Base-by-base conservation (phyloP, 37 sponge, comb jelly and placozoan genomes). In the Tethya wilhelma region DNA sequence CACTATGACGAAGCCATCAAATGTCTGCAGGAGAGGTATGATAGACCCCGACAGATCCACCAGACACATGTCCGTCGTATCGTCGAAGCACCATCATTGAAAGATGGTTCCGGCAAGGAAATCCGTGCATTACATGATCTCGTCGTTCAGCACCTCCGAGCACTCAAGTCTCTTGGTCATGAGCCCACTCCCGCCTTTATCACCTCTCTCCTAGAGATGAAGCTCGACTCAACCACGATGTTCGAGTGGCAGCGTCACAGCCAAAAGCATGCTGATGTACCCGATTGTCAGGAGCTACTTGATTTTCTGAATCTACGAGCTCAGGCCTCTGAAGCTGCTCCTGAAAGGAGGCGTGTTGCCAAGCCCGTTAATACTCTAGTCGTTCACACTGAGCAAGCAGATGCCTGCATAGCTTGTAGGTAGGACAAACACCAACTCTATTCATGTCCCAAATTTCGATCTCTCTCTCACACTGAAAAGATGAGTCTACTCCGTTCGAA, bases 171-270 rank as follows among this genome's bases (percentile, higher is more conserved):
- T 20, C 12, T 79, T 25, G 79, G 40, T 38, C 56, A 79, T 34
- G 75, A 74, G 14, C 75, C 75, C 9, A 59, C 75, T 7, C 45
- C 26, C 14, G 44, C 78, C 7, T 80, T 80, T 63, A 71, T 80
- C 43, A 80, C 81, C 31, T 80, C 81, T 8, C 25, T 80, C 30
- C 26, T 80, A 29, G 81, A 80, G 71, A 65, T 80, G 60, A 80
- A 80, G 25, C 71, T 80, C 2, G 81, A 80, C 28, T 26, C 62
- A 5, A 71, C 44, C 73, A 82, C 82, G 19, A 59, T 73, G 73
- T 82, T 82, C 33, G 82, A 82, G 31, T 82, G 82, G 82, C 82
- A 82, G 64, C 43, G 55, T n/a, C 82, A 82, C 73, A 73, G 64
- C 44, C 73, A 72, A 22, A 37, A 71, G n/a, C 53, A 79, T 23